Percentiles rank a stretch among this genome's conserved stretches.
Conservation (phyloP, 2,113 vertebrate genomes). For the Ameiurus melas region DNA sequence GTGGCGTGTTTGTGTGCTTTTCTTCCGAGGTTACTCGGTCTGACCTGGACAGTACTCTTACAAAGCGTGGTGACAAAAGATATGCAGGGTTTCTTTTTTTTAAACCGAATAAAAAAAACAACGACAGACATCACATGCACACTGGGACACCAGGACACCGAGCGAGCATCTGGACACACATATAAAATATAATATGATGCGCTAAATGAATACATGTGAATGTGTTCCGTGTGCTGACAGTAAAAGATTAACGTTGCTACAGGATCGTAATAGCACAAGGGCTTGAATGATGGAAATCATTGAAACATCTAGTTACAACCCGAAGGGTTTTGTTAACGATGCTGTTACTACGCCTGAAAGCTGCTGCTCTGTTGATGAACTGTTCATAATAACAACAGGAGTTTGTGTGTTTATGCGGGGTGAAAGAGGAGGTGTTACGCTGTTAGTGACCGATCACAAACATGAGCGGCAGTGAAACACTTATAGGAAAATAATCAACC, state of each 20-base stretch:
- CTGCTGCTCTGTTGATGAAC: not conserved
- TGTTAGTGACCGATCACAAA: not conserved
- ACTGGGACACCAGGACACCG: not conserved
- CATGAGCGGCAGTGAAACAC: not conserved
- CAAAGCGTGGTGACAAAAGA: not conserved
- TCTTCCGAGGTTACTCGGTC: not conserved
- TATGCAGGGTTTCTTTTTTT: too few species aligned
- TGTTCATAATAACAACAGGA: not conserved
- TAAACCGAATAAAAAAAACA: not conserved
- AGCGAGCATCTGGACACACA: too few species aligned
- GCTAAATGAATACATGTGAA: too few species aligned
- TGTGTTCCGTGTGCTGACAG: not conserved
- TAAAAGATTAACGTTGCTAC: not conserved
- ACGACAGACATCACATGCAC: not conserved
- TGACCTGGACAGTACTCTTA: not conserved
- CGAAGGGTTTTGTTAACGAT: too few species aligned
- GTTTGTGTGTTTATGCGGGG: not conserved
- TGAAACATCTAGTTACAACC: not conserved
- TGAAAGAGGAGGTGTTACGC: not conserved
- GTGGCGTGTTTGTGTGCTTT: constrained; percentile 21
- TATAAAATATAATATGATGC: not conserved
- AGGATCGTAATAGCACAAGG: not conserved
- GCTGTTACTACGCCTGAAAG: too few species aligned
- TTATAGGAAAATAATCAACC: not conserved
- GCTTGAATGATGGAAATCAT: not conserved